Conservation (phyloP, 2,797 vertebrate genomes). For the Danio jaintianensis region DNA sequence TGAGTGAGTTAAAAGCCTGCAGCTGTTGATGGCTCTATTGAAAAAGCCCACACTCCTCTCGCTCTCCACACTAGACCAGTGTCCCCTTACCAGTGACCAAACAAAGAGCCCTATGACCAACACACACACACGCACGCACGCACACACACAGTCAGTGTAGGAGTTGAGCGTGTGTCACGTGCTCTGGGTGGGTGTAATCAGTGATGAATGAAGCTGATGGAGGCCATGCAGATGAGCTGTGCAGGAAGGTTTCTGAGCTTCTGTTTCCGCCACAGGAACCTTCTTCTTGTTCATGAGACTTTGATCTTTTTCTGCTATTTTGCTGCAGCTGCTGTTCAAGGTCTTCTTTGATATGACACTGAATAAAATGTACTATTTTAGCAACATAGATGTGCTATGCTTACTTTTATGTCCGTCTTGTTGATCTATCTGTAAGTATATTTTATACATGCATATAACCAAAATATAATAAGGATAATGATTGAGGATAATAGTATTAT, state of each 20-base stretch:
- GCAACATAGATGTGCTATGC: too few species aligned
- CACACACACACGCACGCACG: constrained; percentile 35
- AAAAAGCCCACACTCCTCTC: constrained; percentile 22
- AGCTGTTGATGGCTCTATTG: constrained; percentile 38
- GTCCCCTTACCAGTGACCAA: constrained; percentile 29
- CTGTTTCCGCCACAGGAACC: constrained; percentile 26
- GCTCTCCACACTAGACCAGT: constrained; percentile 29
- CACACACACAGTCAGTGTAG: constrained; percentile 38
- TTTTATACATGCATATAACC: too few species aligned
- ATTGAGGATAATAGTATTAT: too few species aligned
- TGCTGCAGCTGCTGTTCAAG: not conserved
- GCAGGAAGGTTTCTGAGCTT: constrained; percentile 2
- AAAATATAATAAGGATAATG: too few species aligned
- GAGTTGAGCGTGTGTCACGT: constrained; percentile 44
- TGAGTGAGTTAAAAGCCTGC: constrained; percentile 26
- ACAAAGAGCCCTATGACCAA: constrained; percentile 31
- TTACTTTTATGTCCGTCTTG: too few species aligned
- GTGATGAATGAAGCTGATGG: constrained; percentile 30
- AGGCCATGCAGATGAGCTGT: constrained; percentile 32
- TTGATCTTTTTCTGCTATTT: not conserved
- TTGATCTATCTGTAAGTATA: too few species aligned
- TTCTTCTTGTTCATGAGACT: not conserved
- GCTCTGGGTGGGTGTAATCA: constrained; percentile 41
- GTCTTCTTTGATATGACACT: not conserved
- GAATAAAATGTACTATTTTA: not conserved